These are phyloP conservation scores for Cryptus viduatorius DNA, from an alignment of 2,888 invertebrate species.

Conservation along the genomic window DNA sequence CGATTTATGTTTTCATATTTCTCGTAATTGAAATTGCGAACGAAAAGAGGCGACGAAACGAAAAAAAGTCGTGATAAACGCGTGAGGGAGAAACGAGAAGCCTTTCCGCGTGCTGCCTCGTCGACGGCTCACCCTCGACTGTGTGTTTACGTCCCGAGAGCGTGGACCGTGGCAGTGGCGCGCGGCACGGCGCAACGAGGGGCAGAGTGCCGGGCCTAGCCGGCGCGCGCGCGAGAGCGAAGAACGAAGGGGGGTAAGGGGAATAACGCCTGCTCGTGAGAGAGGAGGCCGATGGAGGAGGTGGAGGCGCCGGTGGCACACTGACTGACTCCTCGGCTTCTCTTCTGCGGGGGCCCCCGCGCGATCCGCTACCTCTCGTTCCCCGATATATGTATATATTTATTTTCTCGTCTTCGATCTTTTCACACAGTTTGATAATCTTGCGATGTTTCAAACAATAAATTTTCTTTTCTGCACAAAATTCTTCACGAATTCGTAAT, in stretches of 20 bases:
- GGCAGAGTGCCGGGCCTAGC: slow-evolving; percentile 81
- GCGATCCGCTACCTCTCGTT: slow-evolving; percentile 68
- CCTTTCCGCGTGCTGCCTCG: slow-evolving; percentile 64
- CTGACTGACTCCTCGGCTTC: slow-evolving; percentile 82
- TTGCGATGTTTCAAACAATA: slow-evolving; percentile 4
- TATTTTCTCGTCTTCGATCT: slow-evolving; percentile 33
- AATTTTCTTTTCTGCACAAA: neutral
- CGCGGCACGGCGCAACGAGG: slow-evolving; percentile 78
- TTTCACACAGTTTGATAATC: slow-evolving; percentile 24
- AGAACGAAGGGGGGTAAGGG: slow-evolving; percentile 64
- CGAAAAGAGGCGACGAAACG: slow-evolving; percentile 3
- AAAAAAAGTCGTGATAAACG: slow-evolving; percentile 17
- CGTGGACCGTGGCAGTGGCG: slow-evolving; percentile 86
- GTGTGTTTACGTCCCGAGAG: slow-evolving; percentile 79
- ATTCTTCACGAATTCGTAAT: neutral
- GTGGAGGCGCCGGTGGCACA: slow-evolving; percentile 83
- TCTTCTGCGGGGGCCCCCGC: slow-evolving; percentile 63
- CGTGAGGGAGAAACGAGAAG: slow-evolving; percentile 46
- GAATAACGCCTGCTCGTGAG: slow-evolving; percentile 53
- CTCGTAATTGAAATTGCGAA: neutral
- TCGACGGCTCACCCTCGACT: slow-evolving; percentile 73
- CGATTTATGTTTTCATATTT: neutral
- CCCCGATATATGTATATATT: slow-evolving; percentile 36
- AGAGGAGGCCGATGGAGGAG: slow-evolving; percentile 55
- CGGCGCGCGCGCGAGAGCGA: slow-evolving; percentile 51